Evolutionary conservation across 2,113 vertebrate species (phyloP).

Genomic region (Tragelaphus buxtoni): DNA sequence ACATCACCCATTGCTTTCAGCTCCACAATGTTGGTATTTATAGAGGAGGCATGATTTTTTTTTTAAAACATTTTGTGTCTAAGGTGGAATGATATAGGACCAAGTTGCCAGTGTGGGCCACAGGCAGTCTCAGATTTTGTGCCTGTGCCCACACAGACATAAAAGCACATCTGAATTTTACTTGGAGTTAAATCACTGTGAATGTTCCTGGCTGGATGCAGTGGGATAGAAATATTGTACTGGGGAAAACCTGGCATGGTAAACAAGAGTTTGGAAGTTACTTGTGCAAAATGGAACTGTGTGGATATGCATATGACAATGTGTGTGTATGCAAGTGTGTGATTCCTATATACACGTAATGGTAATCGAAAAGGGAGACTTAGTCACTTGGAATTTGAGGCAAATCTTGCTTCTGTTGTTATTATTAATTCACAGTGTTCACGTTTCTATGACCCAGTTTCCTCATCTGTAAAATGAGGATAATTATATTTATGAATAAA

Average conservation of each 20-base stretch:
- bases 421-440: background rate
- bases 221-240: background rate
- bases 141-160: background rate
- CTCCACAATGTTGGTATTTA: background rate
- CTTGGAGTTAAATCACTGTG: background rate
- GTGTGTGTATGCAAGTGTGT: rapidly evolving
- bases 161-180: constrained; percentile 29
- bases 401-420: background rate
- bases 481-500: constrained; percentile 52
- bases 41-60: background rate
- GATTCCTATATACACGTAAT: rapidly evolving
- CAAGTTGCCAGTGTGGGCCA: background rate
- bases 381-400: background rate
- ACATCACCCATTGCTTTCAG: rapidly evolving
- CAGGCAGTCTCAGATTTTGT: background rate
- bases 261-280: background rate
- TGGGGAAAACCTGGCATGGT: background rate
- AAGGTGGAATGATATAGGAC: background rate
- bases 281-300: background rate
- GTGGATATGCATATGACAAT: rapidly evolving
- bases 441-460: constrained; percentile 14
- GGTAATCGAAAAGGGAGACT: no score
- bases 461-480: constrained; percentile 47
- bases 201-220: background rate
- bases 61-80: background rate